A percentile compares a stretch with the other conserved stretches of the same genome.
These are phyloP conservation scores for Hirtodrosophila cameraria DNA, from an alignment of 2,888 invertebrate species.

Conservation along the genomic window DNA sequence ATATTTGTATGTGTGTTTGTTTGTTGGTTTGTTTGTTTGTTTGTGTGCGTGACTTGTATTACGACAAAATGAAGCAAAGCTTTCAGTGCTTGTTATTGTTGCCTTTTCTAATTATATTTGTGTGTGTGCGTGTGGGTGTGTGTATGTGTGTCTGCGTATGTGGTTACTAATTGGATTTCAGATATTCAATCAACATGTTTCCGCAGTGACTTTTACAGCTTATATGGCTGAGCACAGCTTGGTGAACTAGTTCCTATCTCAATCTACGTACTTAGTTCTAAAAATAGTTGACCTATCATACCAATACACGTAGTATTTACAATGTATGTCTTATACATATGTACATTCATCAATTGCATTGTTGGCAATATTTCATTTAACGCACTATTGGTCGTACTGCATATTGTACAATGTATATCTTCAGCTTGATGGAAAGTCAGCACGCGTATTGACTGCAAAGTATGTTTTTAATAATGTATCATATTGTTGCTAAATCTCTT, in stretches of 20 bases:
- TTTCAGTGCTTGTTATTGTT: constrained; percentile 45
- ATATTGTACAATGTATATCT: no score
- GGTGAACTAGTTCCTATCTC: neutral
- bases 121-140: constrained; percentile 37
- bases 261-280: neutral
- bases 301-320: no score
- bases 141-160: constrained; percentile 28
- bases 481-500: no score
- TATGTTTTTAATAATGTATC: neutral
- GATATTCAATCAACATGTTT: constrained; percentile 65
- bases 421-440: no score
- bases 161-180: constrained; percentile 68
- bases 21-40: constrained; percentile 2
- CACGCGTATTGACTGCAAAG: neutral
- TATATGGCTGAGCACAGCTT: constrained; percentile 11
- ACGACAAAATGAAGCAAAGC: constrained; percentile 40
- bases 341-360: constrained; percentile 3
- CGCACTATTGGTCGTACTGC: neutral
- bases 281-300: no score
- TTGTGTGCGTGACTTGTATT: constrained; percentile 51
- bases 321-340: no score
- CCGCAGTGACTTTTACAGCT: constrained; percentile 50
- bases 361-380: constrained; percentile 4
- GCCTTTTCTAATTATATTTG: constrained; percentile 59
- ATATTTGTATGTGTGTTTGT: constrained; percentile 7